Evolutionary conservation across 2,888 invertebrate species (phyloP).

Genomic region (Anodontia alba): DNA sequence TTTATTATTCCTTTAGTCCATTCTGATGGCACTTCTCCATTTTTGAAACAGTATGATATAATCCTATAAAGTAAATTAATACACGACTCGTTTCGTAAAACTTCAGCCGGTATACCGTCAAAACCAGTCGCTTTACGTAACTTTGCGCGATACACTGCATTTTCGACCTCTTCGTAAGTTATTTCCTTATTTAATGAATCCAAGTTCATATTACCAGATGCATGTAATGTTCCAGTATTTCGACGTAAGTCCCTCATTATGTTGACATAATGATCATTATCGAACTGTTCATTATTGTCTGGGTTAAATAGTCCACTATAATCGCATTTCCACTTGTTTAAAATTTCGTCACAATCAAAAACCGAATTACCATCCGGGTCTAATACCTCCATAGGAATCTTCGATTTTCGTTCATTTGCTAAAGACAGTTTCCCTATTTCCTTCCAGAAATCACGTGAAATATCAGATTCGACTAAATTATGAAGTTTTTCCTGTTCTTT

Average conservation of each 20-base stretch:
- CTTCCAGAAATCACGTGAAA: not conserved
- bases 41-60: too few species aligned
- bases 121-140: too few species aligned
- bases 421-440: not conserved
- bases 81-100: too few species aligned
- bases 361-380: not conserved
- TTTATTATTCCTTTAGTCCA: too few species aligned
- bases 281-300: too few species aligned
- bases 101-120: too few species aligned
- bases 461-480: not conserved
- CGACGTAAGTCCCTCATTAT: not conserved
- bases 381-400: conserved; percentile 7
- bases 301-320: not conserved
- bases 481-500: conserved; percentile 8
- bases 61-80: not conserved
- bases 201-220: not conserved
- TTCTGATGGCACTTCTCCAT: too few species aligned
- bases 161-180: too few species aligned
- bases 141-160: too few species aligned
- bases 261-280: not conserved
- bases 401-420: conserved; percentile 4
- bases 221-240: not conserved
- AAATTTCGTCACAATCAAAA: not conserved
- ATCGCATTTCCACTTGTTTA: not conserved
- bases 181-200: not conserved